These are phyloP conservation scores for Acleris holmiana DNA, from an alignment of 2,888 invertebrate species.

Conservation along the genomic window DNA sequence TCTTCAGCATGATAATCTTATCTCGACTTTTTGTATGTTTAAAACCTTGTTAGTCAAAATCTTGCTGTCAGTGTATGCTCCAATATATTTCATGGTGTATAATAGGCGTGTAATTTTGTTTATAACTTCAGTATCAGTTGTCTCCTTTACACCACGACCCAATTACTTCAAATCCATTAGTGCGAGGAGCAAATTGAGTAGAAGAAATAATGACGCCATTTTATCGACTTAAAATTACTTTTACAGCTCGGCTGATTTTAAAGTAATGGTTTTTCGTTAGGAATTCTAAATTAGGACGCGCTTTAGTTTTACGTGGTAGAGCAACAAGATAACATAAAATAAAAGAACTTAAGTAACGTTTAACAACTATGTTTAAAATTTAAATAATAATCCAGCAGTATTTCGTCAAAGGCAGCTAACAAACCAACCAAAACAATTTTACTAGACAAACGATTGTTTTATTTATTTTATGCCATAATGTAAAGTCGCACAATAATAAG, in stretches of 20 bases:
- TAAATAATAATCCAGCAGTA: too few relatives aligned
- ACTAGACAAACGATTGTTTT: too few relatives aligned
- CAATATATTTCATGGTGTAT: background rate
- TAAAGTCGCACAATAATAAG: too few relatives aligned
- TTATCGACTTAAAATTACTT: slow-evolving; percentile 29
- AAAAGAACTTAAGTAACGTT: too few relatives aligned
- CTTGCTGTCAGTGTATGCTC: background rate
- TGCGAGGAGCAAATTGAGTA: slow-evolving; percentile 49
- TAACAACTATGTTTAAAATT: too few relatives aligned
- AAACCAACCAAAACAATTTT: too few relatives aligned
- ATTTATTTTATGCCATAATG: too few relatives aligned
- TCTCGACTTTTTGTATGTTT: too few relatives aligned
- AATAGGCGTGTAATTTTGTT: background rate
- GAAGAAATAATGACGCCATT: slow-evolving; percentile 49
- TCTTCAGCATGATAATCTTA: too few relatives aligned
- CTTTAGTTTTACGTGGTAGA: background rate
- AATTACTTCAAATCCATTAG: slow-evolving; percentile 54
- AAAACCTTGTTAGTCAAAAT: too few relatives aligned
- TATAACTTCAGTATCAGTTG: slow-evolving; percentile 23
- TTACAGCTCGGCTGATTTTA: slow-evolving; percentile 24
- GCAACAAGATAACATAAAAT: too few relatives aligned
- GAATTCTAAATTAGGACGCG: slow-evolving; percentile 13
- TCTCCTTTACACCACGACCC: slow-evolving; percentile 42
- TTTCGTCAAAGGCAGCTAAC: too few relatives aligned
- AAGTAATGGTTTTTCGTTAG: slow-evolving; percentile 12